phyloP scores from a whole-genome alignment of 2,888 invertebrate species.

The Oligia latruncula region DNA sequence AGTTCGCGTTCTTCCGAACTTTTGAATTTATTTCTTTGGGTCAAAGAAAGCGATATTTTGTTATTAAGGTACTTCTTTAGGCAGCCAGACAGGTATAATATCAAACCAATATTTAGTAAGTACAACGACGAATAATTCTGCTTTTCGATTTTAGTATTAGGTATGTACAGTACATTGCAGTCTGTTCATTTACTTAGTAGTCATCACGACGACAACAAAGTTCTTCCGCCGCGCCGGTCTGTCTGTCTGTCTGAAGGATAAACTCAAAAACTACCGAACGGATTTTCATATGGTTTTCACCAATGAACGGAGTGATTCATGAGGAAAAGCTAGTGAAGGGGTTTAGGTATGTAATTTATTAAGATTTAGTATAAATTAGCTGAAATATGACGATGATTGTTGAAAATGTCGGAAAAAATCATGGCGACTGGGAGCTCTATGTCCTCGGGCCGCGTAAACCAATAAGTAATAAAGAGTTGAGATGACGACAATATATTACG shows the following conservation, averaged over 20 bases:
- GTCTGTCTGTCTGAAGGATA: neutral
- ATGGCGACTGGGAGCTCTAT: neutral
- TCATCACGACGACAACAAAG: neutral
- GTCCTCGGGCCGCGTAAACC: too few species aligned
- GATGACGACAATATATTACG: neutral
- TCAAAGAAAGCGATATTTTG: slow-evolving; percentile 17
- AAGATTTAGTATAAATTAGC: neutral
- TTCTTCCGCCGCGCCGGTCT: too few species aligned
- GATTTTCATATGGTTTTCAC: neutral
- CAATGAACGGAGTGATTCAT: too few species aligned
- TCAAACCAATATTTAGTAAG: neutral
- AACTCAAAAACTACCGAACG: neutral
- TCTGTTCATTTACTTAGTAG: neutral
- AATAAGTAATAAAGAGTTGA: neutral
- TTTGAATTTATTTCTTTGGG: slow-evolving; percentile 38
- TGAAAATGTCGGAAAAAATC: neutral
- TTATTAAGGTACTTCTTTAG: slow-evolving; percentile 4
- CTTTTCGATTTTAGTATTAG: neutral
- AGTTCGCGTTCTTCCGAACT: slow-evolving; percentile 42
- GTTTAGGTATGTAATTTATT: neutral
- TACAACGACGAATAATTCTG: neutral
- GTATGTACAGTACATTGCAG: neutral
- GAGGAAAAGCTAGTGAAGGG: neutral
- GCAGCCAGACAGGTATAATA: too few species aligned
- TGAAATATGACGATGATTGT: neutral